These are phyloP conservation scores for Agonum fuliginosum DNA, from an alignment of 2,888 invertebrate genomes.

Conservation along the genomic window DNA sequence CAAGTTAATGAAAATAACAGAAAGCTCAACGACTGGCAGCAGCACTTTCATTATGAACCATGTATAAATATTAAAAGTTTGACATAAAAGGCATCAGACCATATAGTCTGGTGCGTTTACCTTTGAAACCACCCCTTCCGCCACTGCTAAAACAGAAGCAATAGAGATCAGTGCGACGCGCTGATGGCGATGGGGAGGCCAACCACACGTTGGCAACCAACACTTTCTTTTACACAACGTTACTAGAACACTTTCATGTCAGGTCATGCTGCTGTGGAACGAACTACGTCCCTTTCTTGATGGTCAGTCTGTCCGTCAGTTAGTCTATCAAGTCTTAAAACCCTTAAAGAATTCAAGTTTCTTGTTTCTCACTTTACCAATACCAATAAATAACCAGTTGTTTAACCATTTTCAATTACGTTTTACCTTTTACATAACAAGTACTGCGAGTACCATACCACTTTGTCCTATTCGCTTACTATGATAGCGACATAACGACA, in stretches of 20 bases:
- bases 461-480: slow-evolving; percentile 2
- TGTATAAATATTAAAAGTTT: slow-evolving; percentile 50
- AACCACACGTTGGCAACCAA: slow-evolving; percentile 60
- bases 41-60: slow-evolving; percentile 56
- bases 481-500: slow-evolving; percentile 11
- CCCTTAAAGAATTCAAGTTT: slow-evolving; percentile 10
- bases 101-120: slow-evolving; percentile 90
- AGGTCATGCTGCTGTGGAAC: slow-evolving; percentile 55
- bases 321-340: slow-evolving; percentile 41
- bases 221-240: slow-evolving; percentile 58
- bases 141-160: slow-evolving; percentile 94
- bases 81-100: slow-evolving; percentile 82
- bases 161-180: slow-evolving; percentile 79
- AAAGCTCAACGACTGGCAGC: slow-evolving; percentile 41
- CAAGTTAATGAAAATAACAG: background rate
- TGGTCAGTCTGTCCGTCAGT: slow-evolving; percentile 50
- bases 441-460: slow-evolving; percentile 16
- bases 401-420: slow-evolving; percentile 1
- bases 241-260: slow-evolving; percentile 56
- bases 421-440: slow-evolving; percentile 26
- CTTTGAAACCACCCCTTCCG: slow-evolving; percentile 98
- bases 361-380: slow-evolving; percentile 11
- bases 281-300: slow-evolving; percentile 30
- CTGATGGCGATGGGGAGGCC: slow-evolving; percentile 60
- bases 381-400: slow-evolving; percentile 35